phyloP scores from a whole-genome alignment of 2,797 vertebrate species.

The Champsocephalus esox region DNA sequence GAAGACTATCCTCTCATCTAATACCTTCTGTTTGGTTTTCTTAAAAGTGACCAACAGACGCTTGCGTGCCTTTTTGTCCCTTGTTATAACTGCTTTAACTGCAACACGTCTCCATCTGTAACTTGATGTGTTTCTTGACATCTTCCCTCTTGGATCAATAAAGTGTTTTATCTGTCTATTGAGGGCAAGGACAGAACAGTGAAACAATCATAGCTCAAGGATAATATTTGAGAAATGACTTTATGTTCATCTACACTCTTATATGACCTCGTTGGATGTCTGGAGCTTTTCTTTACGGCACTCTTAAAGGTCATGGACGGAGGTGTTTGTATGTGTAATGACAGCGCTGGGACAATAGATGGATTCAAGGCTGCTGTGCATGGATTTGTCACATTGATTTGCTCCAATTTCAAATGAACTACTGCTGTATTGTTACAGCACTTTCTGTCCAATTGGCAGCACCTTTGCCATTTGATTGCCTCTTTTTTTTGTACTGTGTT shows the following conservation, averaged over 20 bases:
- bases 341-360: conserved; percentile 11
- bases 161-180: conserved; percentile 2
- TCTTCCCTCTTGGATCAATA: conserved; percentile 29
- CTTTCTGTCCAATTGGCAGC: neutral
- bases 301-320: conserved; percentile 35
- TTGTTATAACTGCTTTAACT: conserved; percentile 1
- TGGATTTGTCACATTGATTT: conserved; percentile 17
- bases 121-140: conserved; percentile 9
- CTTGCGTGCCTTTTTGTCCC: neutral
- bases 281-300: conserved; percentile 45
- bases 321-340: neutral
- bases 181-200: conserved; percentile 19
- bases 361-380: conserved; percentile 34
- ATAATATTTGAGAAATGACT: conserved; percentile 23
- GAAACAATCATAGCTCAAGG: conserved; percentile 31
- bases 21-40: neutral
- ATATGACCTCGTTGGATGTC: conserved; percentile 10
- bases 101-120: conserved; percentile 14
- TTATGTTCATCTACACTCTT: neutral
- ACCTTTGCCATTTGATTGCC: neutral
- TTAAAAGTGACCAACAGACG: neutral
- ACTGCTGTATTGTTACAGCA: neutral
- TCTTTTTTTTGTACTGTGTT: neutral
- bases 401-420: conserved; percentile 9
- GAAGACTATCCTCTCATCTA: neutral